A percentile compares a stretch with the other conserved stretches of the same genome.
phyloP scores from a whole-genome alignment of 2,888 invertebrate species.

The Meta bourneti region DNA sequence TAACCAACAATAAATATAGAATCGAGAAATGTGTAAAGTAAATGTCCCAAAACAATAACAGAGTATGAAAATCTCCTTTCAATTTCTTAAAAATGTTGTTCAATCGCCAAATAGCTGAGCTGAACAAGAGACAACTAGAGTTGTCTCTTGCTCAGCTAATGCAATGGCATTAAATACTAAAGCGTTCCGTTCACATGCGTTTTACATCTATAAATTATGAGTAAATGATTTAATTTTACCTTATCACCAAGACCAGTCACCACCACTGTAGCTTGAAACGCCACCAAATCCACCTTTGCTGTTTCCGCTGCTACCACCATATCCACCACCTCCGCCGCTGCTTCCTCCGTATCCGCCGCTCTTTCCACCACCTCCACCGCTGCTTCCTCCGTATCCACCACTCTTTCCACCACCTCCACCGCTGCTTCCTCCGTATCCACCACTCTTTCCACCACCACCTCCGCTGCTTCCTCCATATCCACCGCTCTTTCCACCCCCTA shows the following conservation, averaged over 20 bases:
- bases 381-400: neutral
- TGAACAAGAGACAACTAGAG: too few species aligned
- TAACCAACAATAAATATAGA: too few species aligned
- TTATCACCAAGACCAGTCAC: conserved; percentile 67
- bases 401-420: conserved; percentile 39
- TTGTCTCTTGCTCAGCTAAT: too few species aligned
- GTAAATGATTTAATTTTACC: neutral
- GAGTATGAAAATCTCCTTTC: too few species aligned
- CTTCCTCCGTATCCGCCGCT: neutral
- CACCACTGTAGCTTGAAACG: conserved; percentile 67
- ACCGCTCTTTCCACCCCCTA: conserved; percentile 1
- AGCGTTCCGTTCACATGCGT: too few species aligned
- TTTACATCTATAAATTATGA: too few species aligned
- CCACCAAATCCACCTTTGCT: conserved; percentile 73
- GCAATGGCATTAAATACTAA: too few species aligned
- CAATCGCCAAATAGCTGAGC: too few species aligned
- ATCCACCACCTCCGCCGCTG: conserved; percentile 34
- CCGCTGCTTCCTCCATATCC: conserved; percentile 27
- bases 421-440: conserved; percentile 19
- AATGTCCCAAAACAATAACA: too few species aligned
- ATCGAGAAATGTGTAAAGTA: too few species aligned
- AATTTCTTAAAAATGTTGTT: too few species aligned
- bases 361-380: conserved; percentile 32
- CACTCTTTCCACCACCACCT: conserved; percentile 33
- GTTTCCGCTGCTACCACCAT: conserved; percentile 58